Evolutionary conservation across 2,113 vertebrate genomes (phyloP).

Genomic region (Dascyllus trimaculatus): DNA sequence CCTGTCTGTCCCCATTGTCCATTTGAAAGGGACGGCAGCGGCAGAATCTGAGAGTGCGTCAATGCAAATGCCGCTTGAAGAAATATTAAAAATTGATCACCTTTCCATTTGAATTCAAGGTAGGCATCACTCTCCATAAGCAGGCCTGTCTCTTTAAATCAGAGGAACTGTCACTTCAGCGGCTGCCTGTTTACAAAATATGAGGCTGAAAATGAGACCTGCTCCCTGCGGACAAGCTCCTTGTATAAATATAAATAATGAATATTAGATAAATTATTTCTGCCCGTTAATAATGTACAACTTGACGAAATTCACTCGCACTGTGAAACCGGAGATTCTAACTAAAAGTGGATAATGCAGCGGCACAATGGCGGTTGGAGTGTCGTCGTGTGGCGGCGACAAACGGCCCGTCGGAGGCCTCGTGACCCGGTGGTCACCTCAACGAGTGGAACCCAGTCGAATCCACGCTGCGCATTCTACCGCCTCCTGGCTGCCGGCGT

Average conservation of each 20-base stretch:
- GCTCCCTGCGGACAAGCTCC: constrained; percentile 84
- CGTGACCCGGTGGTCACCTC: constrained; percentile 55
- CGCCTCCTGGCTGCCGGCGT: background rate
- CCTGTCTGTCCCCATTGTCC: constrained; percentile 74
- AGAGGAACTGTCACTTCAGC: constrained; percentile 83
- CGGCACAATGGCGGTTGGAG: constrained; percentile 64
- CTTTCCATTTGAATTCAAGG: constrained; percentile 86
- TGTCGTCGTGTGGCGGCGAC: constrained; percentile 36
- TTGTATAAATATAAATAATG: constrained; percentile 90
- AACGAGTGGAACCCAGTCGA: background rate
- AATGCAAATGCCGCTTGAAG: constrained; percentile 79
- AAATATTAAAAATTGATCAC: constrained; percentile 84
- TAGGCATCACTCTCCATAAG: constrained; percentile 85
- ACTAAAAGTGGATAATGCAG: constrained; percentile 76
- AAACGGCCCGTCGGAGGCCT: constrained; percentile 16
- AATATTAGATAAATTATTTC: constrained; percentile 89
- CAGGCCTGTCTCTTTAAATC: constrained; percentile 87
- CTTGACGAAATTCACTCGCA: constrained; percentile 81
- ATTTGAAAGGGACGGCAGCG: constrained; percentile 57
- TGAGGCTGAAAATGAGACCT: constrained; percentile 88
- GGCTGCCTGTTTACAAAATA: constrained; percentile 88
- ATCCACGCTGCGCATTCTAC: background rate
- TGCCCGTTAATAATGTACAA: constrained; percentile 84
- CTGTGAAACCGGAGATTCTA: constrained; percentile 74
- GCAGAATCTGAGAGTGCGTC: constrained; percentile 63